Evolutionary conservation across 64 coral and sea anemone species (phyloP).

Genomic region (Montipora capricornis): DNA sequence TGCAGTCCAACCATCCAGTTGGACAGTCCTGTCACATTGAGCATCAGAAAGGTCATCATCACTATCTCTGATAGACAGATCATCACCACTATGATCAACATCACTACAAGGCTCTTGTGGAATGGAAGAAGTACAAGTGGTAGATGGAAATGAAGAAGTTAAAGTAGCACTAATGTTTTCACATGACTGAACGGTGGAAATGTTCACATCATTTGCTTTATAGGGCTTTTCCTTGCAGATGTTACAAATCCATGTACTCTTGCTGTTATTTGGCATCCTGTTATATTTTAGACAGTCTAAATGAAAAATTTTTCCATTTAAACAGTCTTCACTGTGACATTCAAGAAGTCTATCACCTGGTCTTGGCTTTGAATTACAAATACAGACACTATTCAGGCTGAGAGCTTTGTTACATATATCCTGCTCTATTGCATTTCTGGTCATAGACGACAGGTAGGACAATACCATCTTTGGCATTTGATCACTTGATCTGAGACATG

Average conservation of each 20-base stretch:
- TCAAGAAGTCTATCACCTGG: background rate
- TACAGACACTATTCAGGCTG: constrained; percentile 20
- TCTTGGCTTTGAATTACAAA: constrained; percentile 33
- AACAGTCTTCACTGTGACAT: background rate
- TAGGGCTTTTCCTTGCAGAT: background rate
- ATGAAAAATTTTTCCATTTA: constrained; percentile 5
- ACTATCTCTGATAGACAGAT: constrained; percentile 22
- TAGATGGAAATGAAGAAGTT: constrained; percentile 30
- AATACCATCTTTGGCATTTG: constrained; percentile 60
- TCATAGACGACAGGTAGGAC: constrained; percentile 37
- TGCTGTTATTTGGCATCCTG: constrained; percentile 62
- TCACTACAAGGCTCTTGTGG: background rate
- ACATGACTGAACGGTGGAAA: constrained; percentile 12
- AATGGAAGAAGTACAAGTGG: constrained; percentile 9
- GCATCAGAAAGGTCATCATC: constrained; percentile 10
- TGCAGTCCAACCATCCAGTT: constrained; percentile 43
- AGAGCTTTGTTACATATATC: background rate
- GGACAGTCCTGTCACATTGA: background rate
- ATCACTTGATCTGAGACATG: constrained; percentile 10
- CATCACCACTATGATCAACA: constrained; percentile 22
- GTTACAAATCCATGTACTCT: constrained; percentile 28
- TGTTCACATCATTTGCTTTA: background rate
- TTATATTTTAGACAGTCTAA: constrained; percentile 28
- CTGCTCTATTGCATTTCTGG: background rate
- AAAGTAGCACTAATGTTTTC: constrained; percentile 1